Conservation (phyloP, 1,140 invertebrate species). For the Drosophila erecta region DNA sequence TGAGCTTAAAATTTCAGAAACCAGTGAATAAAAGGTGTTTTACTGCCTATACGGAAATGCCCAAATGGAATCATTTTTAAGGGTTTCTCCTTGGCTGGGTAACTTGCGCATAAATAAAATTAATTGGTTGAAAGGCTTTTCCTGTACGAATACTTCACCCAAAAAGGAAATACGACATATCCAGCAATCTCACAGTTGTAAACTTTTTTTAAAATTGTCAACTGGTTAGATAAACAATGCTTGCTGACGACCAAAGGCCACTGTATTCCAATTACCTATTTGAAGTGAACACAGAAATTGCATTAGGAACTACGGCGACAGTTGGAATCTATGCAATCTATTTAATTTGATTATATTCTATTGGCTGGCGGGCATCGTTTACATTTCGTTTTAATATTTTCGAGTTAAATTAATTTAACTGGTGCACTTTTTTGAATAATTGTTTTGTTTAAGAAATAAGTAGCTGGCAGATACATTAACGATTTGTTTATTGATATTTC, state of each 20-base stretch:
- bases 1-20: constrained; percentile 24
- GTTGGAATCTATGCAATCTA: neutral
- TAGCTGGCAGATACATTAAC: too few relatives aligned
- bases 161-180: too few relatives aligned
- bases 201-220: neutral
- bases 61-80: neutral
- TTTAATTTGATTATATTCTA: neutral
- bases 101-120: too few relatives aligned
- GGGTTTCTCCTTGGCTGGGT: too few relatives aligned
- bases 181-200: neutral
- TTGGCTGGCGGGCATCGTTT: too few relatives aligned
- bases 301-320: neutral
- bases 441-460: too few relatives aligned
- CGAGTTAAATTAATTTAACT: too few relatives aligned
- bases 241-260: neutral
- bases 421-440: too few relatives aligned
- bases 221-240: neutral
- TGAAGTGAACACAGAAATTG: neutral
- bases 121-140: too few relatives aligned
- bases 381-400: too few relatives aligned
- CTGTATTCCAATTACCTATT: neutral
- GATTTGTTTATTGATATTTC: constrained; percentile 44
- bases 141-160: too few relatives aligned
- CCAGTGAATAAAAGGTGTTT: constrained; percentile 1
- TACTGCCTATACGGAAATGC: neutral